Conservation (phyloP, 2,113 vertebrate species). For the Hemibagrus wyckioides region DNA sequence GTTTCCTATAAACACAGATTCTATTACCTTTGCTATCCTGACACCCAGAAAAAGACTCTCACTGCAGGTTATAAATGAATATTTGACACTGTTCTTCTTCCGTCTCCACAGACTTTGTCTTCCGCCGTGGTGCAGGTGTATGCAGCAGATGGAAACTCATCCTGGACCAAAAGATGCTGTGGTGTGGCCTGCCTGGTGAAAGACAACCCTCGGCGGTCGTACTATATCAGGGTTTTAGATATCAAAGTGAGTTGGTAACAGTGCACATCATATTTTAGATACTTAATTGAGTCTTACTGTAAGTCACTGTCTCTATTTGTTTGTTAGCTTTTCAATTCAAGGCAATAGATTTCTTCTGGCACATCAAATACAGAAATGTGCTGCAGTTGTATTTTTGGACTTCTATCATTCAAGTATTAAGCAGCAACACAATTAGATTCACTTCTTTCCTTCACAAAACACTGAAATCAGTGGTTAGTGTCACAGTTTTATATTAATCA, state of each 20-base stretch:
- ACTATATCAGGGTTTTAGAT: conserved; percentile 95
- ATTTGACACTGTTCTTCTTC: neutral
- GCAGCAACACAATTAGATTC: neutral
- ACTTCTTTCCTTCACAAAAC: neutral
- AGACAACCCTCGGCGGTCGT: conserved; percentile 92
- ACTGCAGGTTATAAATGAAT: neutral
- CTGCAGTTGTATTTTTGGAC: neutral
- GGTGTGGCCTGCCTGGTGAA: conserved; percentile 96
- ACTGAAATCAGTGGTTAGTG: neutral
- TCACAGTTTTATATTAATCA: neutral
- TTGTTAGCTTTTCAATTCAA: neutral
- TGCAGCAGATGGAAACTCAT: conserved; percentile 83
- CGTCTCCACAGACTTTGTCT: conserved; percentile 76
- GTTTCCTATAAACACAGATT: neutral
- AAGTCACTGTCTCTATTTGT: neutral
- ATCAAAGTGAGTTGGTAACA: conserved; percentile 81
- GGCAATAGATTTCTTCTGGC: neutral
- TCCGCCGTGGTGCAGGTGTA: conserved; percentile 93
- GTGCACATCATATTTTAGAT: neutral
- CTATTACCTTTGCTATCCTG: neutral
- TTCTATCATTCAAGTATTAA: neutral
- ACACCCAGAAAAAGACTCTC: neutral
- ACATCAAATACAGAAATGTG: neutral
- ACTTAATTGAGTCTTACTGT: neutral
- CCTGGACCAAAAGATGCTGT: conserved; percentile 92